Evolutionary conservation across 2,797 vertebrate genomes (phyloP), one percentile per base, ranked within the genome.

Genomic region (Enteromius argenteus): DNA sequence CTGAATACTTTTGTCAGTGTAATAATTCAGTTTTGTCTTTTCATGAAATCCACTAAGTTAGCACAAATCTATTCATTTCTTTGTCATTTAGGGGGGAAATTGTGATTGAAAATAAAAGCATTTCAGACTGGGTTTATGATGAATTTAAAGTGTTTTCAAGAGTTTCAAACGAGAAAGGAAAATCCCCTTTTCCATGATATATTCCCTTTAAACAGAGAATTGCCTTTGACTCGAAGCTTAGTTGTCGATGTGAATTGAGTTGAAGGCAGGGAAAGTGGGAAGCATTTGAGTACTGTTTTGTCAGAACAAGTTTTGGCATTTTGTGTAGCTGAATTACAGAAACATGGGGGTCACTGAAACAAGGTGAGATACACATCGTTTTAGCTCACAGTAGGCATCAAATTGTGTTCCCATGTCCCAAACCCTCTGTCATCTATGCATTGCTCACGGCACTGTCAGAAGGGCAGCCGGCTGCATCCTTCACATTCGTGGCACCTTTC

Each of bases 391-490:
- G 66, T 69, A 69, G 68, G 53, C 80, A 53, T 83, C 58, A 39
- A 49, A 49, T 66, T 66, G 71, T 39, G 72, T 75, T 66, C 9
- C 58, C 46, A 15, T 83, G 27, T 42, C 27, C 30, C 60, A 56
- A 60, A 83, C 42, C 78, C 60, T 32, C 64, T 53, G 71, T 77
- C 75, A 30, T 84, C 80, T 68, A 11, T 23, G 30, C 56, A 46
- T 71, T 4, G 42, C 60, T 89, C 46, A 32, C 39, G 35, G 88
- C 60, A 46, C 79, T 77, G 66, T 73, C 69, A 81, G 35, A 30
- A 56, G 73, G 86, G 69, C 81, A 84, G 77, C 80, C 72, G 82
- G 77, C 79, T 68, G 72, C 46, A 74, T 81, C 67, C 68, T 83
- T 78, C 51, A 85, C 44, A 84, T 80, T 82, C 60, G 58, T 87